Conservation (phyloP, 1,140 invertebrate genomes). For the Aethina tumida region DNA sequence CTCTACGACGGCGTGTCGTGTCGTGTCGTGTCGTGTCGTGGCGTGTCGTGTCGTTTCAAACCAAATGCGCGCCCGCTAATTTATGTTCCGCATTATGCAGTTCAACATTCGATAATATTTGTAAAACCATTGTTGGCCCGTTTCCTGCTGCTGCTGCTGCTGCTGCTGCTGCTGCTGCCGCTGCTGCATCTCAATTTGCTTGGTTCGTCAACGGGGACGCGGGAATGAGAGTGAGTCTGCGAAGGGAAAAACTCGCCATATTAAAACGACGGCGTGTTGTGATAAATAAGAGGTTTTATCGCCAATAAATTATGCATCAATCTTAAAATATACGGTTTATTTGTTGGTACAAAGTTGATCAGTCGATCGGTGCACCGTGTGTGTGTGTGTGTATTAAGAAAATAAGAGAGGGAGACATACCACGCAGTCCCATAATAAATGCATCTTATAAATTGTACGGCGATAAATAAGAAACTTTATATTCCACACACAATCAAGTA, state of each 20-base stretch:
- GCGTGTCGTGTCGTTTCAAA: slow-evolving; percentile 10
- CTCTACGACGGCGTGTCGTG: too few relatives aligned
- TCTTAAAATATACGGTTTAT: slow-evolving; percentile 31
- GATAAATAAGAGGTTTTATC: slow-evolving; percentile 28
- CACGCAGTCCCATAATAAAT: slow-evolving; percentile 35
- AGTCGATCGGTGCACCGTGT: slow-evolving; percentile 16
- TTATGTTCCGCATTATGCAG: too few relatives aligned
- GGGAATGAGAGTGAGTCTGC: too few relatives aligned
- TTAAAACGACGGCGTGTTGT: slow-evolving; percentile 22
- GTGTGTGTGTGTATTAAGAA: too few relatives aligned
- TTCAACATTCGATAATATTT: too few relatives aligned
- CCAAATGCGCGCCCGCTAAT: slow-evolving; percentile 8
- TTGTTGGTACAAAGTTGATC: slow-evolving; percentile 18
- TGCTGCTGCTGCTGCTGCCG: too few relatives aligned
- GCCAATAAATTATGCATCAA: slow-evolving; percentile 33
- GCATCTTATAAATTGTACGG: slow-evolving; percentile 36
- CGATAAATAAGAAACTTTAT: slow-evolving; percentile 40
- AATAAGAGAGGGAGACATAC: slow-evolving; percentile 21
- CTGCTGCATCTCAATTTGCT: too few relatives aligned
- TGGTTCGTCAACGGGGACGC: too few relatives aligned
- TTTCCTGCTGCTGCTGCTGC: too few relatives aligned
- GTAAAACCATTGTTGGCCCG: too few relatives aligned
- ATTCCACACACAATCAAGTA: slow-evolving; percentile 36
- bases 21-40: too few relatives aligned
- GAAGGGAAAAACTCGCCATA: too few relatives aligned